Base-by-base conservation (phyloP, 2,888 invertebrate species). In the Thereva nobilitata region DNA sequence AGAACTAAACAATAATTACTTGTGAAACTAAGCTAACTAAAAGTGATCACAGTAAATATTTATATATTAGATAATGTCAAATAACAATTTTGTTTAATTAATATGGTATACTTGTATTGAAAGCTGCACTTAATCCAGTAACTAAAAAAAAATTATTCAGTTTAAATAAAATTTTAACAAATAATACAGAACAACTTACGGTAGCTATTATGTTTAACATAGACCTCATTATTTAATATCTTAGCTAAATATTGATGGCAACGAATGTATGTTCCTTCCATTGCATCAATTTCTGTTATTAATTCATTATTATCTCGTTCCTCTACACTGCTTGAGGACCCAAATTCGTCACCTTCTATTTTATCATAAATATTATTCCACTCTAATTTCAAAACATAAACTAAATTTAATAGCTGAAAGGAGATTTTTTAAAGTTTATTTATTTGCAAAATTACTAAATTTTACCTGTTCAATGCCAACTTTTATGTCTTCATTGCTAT, bases 241-340 rank as follows among this genome's bases (percentile, higher is more conserved):
- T 75, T 72, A 5, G 76, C 79, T 67, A 81, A 71, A 71, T 75
- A 76, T 49, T 76, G 77, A 70, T 81, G 80, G 54, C 78, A 79
- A 10, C 76, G 75, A 53, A 80, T 77, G 64, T 81, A 82, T 2
- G 79, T 78, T 8, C 70, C 12, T 68, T 80, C 80, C 50, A 80
- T 77, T n/a, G 75, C 75, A 55, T 72, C 75, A 8, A 80, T 76
- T 68, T 79, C 76, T 8, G 76, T 55, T 9, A 34, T 34, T 56
- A 54, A 34, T 5, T 12, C 37, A 42, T 52, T 35, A 38, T 66
- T n/a, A 37, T 9, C 7, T 53, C 12, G 41, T n/a, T 50, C 50
- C 8, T n/a, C 40, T 4, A 35, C n/a, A 7, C 34, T 50, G 41
- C 40, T 49, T 5, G 40, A 38, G 9, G 23, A n/a, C 1, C 7